Percentiles rank a stretch among this genome's conserved stretches.
phyloP scores from a whole-genome alignment of 2,113 vertebrate species.

The Phodopus roborovskii region DNA sequence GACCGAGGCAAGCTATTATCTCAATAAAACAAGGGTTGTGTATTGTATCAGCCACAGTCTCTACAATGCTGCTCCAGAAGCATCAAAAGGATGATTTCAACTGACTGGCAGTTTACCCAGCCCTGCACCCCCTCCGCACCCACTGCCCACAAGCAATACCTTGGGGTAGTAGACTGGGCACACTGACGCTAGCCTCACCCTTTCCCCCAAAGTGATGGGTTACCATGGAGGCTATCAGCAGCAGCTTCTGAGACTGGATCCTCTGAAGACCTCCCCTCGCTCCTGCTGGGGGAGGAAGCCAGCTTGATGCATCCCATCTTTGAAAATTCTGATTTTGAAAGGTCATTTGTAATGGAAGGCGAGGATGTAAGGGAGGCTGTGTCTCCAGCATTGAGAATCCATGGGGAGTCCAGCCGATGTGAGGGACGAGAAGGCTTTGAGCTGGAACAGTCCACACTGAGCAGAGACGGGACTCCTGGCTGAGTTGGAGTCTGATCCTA shows the following conservation, averaged over 20 bases:
- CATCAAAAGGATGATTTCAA: background rate
- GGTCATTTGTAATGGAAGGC: background rate
- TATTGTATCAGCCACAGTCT: background rate
- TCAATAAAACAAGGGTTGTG: background rate
- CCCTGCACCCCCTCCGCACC: background rate
- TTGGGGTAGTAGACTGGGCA: background rate
- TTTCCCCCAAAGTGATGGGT: background rate
- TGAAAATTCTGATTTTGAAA: slow-evolving; percentile 10
- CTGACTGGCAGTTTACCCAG: background rate
- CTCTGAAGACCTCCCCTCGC: slow-evolving; percentile 86
- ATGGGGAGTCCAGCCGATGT: background rate
- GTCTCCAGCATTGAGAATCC: rapidly evolving
- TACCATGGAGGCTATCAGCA: slow-evolving; percentile 86
- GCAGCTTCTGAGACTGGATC: slow-evolving; percentile 84
- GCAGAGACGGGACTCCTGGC: background rate
- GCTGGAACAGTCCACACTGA: slow-evolving; percentile 58
- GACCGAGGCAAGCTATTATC: background rate
- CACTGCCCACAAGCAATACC: background rate
- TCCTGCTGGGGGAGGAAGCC: slow-evolving; percentile 69
- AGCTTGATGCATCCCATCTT: background rate
- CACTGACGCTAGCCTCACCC: background rate
- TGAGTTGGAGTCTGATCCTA: slow-evolving; percentile 12
- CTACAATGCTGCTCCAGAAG: background rate
- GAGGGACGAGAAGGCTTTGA: slow-evolving; percentile 57
- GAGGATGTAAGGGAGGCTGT: rapidly evolving